Base-by-base conservation (phyloP, 1,140 invertebrate species). In the Trichomalopsis sarcophagae region DNA sequence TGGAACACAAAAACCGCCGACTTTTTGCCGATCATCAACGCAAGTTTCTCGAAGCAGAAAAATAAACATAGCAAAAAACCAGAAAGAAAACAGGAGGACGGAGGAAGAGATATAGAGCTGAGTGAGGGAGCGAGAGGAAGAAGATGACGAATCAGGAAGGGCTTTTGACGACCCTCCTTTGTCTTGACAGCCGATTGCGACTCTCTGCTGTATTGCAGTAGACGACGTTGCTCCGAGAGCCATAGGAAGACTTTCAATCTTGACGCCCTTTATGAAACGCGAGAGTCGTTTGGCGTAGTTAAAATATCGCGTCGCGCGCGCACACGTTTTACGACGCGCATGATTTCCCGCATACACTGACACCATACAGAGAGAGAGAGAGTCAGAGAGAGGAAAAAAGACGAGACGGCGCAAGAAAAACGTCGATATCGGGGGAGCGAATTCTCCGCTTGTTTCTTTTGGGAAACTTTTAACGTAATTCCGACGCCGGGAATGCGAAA, bases 301-400 rank as follows among this genome's bases (percentile, higher is more conserved):
- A 87, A 86, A 87, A 86, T 86, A 66, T 66, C 87, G 17, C 69
- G 69, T 33, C 27, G n/a, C 80, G 21, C 55, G 11, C 80, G 33
- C 55, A 3, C 55, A 3, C 4, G 11, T 73, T 68, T 69, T 30
- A 84, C 17, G 14, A 21, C 9, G 17, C 13, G 10, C 13, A 10
- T 73, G 44, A 66, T 36, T 74, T 33, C 50, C 55, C 55, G 7
- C 55, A 62, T n/a, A 62, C 7, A 62, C 21, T 0, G n/a, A 36
- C 33, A 36, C 33, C 3, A 50, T 17, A 13, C 2, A 50, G 13
- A 50, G 47, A 50, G 47, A 50, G 9, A 50, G 47, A 17, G 0
- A 50, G 44, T 11, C 10, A 17, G 17, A 62, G 55, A 62, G 55
- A 62, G 17, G 21, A 36, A 36, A 36, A 36, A 33, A 33, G 5